Conservation (phyloP, 2,888 invertebrate genomes). For the Scaptomyza reducta region DNA sequence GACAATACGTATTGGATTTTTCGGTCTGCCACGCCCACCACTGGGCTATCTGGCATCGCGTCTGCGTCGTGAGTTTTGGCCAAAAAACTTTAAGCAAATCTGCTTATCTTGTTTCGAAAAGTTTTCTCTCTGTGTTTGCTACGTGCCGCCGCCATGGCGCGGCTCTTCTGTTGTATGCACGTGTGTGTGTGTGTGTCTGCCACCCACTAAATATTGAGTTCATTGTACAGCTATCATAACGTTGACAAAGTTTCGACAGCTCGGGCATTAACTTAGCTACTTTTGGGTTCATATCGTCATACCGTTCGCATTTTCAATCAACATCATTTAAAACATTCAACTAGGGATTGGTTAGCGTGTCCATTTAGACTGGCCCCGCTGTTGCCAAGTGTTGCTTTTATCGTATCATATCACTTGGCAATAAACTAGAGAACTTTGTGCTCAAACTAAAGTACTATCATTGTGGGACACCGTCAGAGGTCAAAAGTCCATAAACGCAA, state of each 20-base stretch:
- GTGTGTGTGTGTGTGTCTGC: not conserved
- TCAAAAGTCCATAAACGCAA: no score
- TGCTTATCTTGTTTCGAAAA: conserved; percentile 77
- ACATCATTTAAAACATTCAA: conserved; percentile 6
- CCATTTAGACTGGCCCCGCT: conserved; percentile 9
- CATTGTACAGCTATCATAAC: conserved; percentile 73
- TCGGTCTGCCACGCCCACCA: conserved; percentile 27
- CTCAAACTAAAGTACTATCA: not conserved
- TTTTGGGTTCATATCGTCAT: conserved; percentile 51
- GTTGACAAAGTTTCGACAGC: conserved; percentile 68
- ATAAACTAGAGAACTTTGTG: not conserved
- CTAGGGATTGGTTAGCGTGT: not conserved
- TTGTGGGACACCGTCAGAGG: not conserved
- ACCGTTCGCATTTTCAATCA: conserved; percentile 60
- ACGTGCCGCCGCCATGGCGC: conserved; percentile 80
- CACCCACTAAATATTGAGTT: conserved; percentile 29
- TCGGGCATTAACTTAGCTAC: conserved; percentile 60
- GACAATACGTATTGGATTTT: conserved; percentile 28
- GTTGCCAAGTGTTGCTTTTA: conserved; percentile 51
- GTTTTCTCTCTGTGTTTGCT: conserved; percentile 54
- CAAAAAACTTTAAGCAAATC: conserved; percentile 77
- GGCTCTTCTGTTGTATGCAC: conserved; percentile 57
- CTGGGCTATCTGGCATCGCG: conserved; percentile 41
- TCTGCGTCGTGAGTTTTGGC: conserved; percentile 57
- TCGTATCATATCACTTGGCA: not conserved